Percentiles rank a stretch among this genome's conserved stretches.
phyloP scores from a whole-genome alignment of 2,888 invertebrate species.

The Spodoptera picta region DNA sequence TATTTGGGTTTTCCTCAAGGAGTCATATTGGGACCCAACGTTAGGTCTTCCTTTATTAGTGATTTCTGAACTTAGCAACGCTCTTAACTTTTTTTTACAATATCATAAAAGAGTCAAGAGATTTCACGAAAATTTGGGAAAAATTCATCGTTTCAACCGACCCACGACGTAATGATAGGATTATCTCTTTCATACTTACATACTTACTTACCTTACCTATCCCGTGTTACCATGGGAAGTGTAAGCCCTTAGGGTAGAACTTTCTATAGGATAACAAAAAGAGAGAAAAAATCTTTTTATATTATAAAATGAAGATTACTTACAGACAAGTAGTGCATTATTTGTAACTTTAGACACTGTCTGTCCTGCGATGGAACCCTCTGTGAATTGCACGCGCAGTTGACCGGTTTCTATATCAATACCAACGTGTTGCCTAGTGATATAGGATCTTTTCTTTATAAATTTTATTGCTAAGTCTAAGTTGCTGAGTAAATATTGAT shows the following conservation, averaged over 20 bases:
- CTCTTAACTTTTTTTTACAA: too few species aligned
- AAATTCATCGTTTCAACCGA: too few species aligned
- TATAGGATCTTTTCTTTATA: constrained; percentile 31
- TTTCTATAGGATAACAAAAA: constrained; percentile 2
- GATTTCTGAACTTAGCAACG: too few species aligned
- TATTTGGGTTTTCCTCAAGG: too few species aligned
- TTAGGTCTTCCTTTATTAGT: too few species aligned
- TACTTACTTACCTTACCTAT: constrained; percentile 8
- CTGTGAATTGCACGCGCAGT: constrained; percentile 48
- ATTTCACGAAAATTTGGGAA: too few species aligned
- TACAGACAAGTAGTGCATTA: constrained; percentile 52
- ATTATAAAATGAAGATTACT: constrained; percentile 41
- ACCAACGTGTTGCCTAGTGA: constrained; percentile 47
- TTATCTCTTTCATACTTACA: background rate
- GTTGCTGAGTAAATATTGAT: too few species aligned
- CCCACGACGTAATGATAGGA: background rate
- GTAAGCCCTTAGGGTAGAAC: constrained; percentile 11
- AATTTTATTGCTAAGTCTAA: constrained; percentile 18
- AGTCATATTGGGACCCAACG: too few species aligned
- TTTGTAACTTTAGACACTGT: constrained; percentile 49
- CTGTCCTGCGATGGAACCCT: constrained; percentile 39
- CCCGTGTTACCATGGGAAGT: constrained; percentile 31
- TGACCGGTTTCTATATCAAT: constrained; percentile 53
- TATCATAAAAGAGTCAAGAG: too few species aligned
- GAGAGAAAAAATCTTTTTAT: constrained; percentile 14